A percentile compares a stretch with the other conserved stretches of the same genome.
Conservation (phyloP, 1,140 invertebrate genomes). For the Neodiprion lecontei region DNA sequence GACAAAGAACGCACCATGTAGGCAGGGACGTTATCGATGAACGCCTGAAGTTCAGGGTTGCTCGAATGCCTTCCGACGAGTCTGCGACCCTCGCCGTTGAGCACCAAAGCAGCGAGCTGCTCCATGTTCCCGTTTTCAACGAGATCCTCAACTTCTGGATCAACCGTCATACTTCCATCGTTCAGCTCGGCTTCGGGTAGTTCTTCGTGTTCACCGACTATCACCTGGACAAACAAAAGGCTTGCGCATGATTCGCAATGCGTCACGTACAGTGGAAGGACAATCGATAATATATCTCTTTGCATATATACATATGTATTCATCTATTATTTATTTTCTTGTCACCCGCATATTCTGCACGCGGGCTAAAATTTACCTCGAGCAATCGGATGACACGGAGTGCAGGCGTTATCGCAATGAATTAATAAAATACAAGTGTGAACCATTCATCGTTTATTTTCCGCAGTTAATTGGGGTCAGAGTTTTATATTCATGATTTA, state of each 20-base stretch:
- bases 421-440: too few relatives aligned
- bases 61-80: constrained; percentile 75
- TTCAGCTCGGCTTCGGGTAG: constrained; percentile 43
- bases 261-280: neutral
- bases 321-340: too few relatives aligned
- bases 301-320: too few relatives aligned
- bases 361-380: too few relatives aligned
- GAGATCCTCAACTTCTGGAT: constrained; percentile 67
- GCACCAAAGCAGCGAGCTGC: constrained; percentile 84
- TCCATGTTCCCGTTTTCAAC: constrained; percentile 85
- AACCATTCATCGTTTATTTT: too few relatives aligned
- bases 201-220: constrained; percentile 46
- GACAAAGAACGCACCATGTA: constrained; percentile 77
- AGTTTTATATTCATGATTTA: too few relatives aligned
- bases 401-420: too few relatives aligned
- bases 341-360: too few relatives aligned
- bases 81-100: constrained; percentile 84
- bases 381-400: too few relatives aligned
- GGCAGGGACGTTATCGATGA: constrained; percentile 87
- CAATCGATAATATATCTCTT: neutral
- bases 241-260: constrained; percentile 5
- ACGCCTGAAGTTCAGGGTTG: constrained; percentile 85
- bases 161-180: constrained; percentile 47
- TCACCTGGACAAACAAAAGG: constrained; percentile 38
- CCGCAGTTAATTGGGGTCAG: too few relatives aligned